phyloP scores from a whole-genome alignment of 2,888 invertebrate species.

The Neocrepidodera transversa region DNA sequence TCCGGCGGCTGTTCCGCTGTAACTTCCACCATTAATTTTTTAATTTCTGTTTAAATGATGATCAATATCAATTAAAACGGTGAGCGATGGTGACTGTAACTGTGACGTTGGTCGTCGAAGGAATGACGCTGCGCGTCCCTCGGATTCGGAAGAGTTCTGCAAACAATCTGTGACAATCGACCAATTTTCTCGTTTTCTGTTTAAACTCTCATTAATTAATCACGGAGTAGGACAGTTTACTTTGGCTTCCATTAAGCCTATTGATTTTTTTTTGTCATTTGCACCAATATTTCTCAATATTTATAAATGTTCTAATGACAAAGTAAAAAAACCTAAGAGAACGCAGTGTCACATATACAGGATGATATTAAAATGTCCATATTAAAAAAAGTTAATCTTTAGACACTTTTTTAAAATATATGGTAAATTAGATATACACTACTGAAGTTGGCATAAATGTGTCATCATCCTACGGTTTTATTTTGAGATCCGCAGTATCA shows the following conservation, averaged over 20 bases:
- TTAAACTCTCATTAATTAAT: conserved; percentile 15
- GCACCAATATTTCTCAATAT: background rate
- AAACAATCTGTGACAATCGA: conserved; percentile 18
- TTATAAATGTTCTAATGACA: too few species aligned
- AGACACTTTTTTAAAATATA: too few species aligned
- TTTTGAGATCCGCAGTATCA: too few species aligned
- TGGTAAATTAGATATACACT: too few species aligned
- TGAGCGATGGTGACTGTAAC: background rate
- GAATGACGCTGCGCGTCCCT: background rate
- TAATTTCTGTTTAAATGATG: conserved; percentile 8
- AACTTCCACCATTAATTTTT: conserved; percentile 16
- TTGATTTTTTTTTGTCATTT: conserved; percentile 3
- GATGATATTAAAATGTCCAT: too few species aligned
- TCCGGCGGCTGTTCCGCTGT: background rate
- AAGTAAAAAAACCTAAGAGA: too few species aligned
- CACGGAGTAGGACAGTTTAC: background rate
- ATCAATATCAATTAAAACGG: conserved; percentile 6
- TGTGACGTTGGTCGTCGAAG: background rate
- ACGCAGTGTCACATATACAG: too few species aligned
- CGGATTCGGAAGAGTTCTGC: background rate
- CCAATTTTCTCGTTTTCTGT: conserved; percentile 15
- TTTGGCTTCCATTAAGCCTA: background rate
- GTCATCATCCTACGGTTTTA: too few species aligned
- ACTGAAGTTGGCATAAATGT: too few species aligned
- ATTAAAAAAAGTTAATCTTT: too few species aligned